Conservation (phyloP, 2,888 invertebrate genomes). For the Spodoptera picta region DNA sequence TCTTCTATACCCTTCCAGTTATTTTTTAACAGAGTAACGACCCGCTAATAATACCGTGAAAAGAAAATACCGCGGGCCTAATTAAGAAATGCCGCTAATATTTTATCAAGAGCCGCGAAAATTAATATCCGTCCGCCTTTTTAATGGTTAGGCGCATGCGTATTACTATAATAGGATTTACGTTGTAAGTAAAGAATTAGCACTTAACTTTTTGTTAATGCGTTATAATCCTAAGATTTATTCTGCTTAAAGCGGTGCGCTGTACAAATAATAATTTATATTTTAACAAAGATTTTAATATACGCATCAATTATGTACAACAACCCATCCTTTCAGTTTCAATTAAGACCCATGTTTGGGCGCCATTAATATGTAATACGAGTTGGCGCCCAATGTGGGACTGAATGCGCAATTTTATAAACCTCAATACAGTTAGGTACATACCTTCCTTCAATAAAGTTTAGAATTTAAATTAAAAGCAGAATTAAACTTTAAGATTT, state of each 20-base stretch:
- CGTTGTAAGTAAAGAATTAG: neutral
- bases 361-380: slow-evolving; percentile 45
- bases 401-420: slow-evolving; percentile 24
- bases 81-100: slow-evolving; percentile 73
- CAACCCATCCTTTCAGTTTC: slow-evolving; percentile 36
- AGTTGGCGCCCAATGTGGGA: slow-evolving; percentile 44
- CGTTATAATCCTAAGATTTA: slow-evolving; percentile 14
- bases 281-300: slow-evolving; percentile 34
- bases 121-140: slow-evolving; percentile 65
- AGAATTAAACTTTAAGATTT: too few species aligned
- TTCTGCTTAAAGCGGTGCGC: slow-evolving; percentile 12
- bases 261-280: slow-evolving; percentile 19
- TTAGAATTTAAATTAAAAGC: neutral
- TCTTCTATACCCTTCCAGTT: slow-evolving; percentile 29
- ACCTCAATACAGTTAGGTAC: slow-evolving; percentile 11
- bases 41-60: slow-evolving; percentile 44
- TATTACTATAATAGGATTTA: slow-evolving; percentile 8
- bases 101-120: slow-evolving; percentile 70
- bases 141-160: slow-evolving; percentile 58
- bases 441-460: neutral
- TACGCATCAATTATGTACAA: slow-evolving; percentile 34
- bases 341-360: slow-evolving; percentile 42
- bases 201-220: slow-evolving; percentile 9
- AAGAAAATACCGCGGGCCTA: slow-evolving; percentile 62
- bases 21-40: slow-evolving; percentile 42